Percentiles rank a stretch among this genome's conserved stretches.
phyloP scores from a whole-genome alignment of 2,113 vertebrate genomes.

The Vulpes lagopus region DNA sequence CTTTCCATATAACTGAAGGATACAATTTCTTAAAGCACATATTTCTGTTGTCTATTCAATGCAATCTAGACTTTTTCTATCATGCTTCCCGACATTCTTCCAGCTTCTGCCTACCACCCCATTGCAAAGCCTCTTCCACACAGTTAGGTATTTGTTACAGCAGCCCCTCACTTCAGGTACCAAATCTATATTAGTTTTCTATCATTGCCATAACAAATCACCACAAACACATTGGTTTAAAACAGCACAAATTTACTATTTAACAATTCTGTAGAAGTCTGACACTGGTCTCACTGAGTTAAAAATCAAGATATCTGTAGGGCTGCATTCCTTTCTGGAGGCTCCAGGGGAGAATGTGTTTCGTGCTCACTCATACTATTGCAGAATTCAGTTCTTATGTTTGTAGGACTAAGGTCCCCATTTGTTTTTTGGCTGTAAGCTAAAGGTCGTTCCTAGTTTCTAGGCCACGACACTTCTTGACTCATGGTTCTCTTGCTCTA shows the following conservation, averaged over 20 bases:
- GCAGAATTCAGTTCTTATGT: constrained; percentile 17
- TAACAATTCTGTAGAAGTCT: not conserved
- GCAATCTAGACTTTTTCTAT: not conserved
- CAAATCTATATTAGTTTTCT: constrained; percentile 11
- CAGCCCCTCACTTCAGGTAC: not conserved
- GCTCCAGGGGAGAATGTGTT: not conserved
- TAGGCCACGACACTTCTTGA: not conserved
- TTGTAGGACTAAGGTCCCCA: not conserved
- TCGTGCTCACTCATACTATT: not conserved
- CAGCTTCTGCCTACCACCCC: not conserved
- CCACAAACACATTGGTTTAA: not conserved
- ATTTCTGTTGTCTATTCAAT: not conserved
- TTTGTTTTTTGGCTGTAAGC: not conserved
- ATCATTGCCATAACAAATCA: not conserved
- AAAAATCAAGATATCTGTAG: not conserved
- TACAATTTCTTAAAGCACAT: not conserved
- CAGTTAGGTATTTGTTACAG: constrained; percentile 22
- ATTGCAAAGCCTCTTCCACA: not conserved
- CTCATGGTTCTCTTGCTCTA: not conserved
- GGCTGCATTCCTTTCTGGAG: not conserved
- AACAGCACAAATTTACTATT: not conserved
- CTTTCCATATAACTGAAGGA: not conserved
- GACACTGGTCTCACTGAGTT: not conserved
- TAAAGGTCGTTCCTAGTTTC: constrained; percentile 13
- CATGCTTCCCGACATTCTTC: not conserved